Percentiles rank a stretch among this genome's conserved stretches.
Conservation (phyloP, 1,140 invertebrate genomes). For the Thalassaphorura encarpata region DNA sequence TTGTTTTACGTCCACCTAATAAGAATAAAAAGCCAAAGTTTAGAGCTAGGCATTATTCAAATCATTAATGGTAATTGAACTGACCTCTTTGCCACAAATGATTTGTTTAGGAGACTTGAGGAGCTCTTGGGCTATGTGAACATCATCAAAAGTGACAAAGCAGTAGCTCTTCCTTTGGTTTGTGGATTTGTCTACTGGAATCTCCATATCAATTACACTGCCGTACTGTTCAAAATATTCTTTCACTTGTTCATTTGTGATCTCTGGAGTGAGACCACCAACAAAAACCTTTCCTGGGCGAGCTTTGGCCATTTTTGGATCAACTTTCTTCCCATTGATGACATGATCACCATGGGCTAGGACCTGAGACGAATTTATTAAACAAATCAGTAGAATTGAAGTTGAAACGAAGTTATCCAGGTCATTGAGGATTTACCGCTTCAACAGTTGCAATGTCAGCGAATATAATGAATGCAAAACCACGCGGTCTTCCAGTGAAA, state of each 20-base stretch:
- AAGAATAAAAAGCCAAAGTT: background rate
- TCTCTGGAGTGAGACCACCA: constrained; percentile 53
- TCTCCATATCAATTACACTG: constrained; percentile 52
- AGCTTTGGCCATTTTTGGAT: constrained; percentile 54
- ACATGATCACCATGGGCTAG: constrained; percentile 45
- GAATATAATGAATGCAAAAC: constrained; percentile 61
- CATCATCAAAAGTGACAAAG: constrained; percentile 55
- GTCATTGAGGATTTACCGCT: constrained; percentile 1
- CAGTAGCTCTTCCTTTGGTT: constrained; percentile 56
- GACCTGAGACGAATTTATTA: too few species aligned
- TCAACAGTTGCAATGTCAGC: constrained; percentile 50
- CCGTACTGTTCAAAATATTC: constrained; percentile 52
- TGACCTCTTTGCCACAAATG: constrained; percentile 52
- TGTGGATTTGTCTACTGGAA: constrained; percentile 60
- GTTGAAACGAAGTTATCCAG: too few species aligned
- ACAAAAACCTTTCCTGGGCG: constrained; percentile 56
- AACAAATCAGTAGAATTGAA: too few species aligned
- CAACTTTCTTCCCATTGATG: constrained; percentile 54
- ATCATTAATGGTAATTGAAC: background rate
- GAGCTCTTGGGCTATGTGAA: constrained; percentile 51
- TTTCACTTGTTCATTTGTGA: constrained; percentile 53
- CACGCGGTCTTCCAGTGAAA: constrained; percentile 51
- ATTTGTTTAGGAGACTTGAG: constrained; percentile 52
- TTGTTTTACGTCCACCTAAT: constrained; percentile 6
- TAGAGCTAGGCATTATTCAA: background rate